Evolutionary conservation across 2,888 invertebrate species (phyloP).

Genomic region (Synanthedon formicaeformis): DNA sequence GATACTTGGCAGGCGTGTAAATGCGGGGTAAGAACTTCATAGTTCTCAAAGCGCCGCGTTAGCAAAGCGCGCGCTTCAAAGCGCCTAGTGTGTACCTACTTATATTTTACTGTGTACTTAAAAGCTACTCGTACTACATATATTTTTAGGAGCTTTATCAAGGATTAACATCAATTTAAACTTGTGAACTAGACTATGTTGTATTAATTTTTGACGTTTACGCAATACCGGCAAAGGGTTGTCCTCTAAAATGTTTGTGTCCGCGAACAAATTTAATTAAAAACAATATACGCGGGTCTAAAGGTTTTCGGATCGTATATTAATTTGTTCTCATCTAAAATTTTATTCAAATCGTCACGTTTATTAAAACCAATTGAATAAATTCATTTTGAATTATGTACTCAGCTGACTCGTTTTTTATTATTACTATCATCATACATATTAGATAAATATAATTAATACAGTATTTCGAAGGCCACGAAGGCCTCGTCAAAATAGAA

Average conservation of each 20-base stretch:
- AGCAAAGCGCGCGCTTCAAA: too few species aligned
- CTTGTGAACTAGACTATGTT: background rate
- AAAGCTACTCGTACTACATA: background rate
- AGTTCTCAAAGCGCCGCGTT: too few species aligned
- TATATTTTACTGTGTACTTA: too few species aligned
- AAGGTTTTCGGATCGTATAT: background rate
- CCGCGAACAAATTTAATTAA: background rate
- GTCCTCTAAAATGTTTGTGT: background rate
- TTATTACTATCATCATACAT: too few species aligned
- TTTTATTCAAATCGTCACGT: background rate
- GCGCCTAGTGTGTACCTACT: too few species aligned
- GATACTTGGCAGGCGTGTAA: too few species aligned
- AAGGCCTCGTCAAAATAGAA: too few species aligned
- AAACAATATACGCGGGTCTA: background rate
- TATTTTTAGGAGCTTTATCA: background rate
- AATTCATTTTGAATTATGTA: too few species aligned
- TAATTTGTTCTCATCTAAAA: background rate
- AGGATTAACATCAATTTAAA: background rate
- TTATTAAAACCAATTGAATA: background rate
- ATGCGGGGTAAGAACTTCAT: too few species aligned
- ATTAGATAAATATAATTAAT: too few species aligned
- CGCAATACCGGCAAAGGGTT: background rate
- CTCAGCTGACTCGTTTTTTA: too few species aligned
- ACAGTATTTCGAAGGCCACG: too few species aligned
- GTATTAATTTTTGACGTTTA: background rate